Percentiles rank a stretch among this genome's conserved stretches.
These are phyloP conservation scores for Paracentrotus lividus DNA, from an alignment of 53 echinoderm and acorn worm genomes.

Conservation along the genomic window DNA sequence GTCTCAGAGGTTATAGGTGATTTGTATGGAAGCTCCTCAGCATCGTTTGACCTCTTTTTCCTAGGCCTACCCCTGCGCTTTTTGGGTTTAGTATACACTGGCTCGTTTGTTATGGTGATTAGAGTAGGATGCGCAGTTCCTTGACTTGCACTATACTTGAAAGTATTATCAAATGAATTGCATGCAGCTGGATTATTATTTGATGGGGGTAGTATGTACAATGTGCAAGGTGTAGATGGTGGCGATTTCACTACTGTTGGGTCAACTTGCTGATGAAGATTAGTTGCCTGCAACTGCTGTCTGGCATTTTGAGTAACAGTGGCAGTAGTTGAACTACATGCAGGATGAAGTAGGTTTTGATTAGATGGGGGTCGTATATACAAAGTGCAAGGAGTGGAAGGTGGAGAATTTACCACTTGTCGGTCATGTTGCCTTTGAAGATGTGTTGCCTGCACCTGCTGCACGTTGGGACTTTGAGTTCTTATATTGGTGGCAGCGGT, in stretches of 20 bases:
- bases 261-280: background rate
- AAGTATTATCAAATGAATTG: conserved; percentile 6
- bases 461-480: background rate
- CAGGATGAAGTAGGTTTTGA: background rate
- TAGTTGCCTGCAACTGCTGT: conserved; percentile 9
- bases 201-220: background rate
- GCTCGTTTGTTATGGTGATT: background rate
- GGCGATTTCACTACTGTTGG: background rate
- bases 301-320: conserved; percentile 1
- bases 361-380: background rate
- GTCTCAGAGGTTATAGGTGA: background rate
- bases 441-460: background rate
- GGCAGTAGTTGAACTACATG: conserved; percentile 55
- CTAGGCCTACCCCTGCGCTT: background rate
- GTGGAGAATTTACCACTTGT: conserved; percentile 9
- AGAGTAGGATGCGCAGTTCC: background rate
- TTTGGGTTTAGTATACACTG: background rate
- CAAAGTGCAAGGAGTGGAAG: conserved; percentile 35
- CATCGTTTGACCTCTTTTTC: too few species aligned
- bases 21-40: too few species aligned
- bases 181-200: conserved; percentile 37
- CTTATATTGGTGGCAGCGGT: conserved; percentile 40
- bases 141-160: background rate
- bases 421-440: background rate
- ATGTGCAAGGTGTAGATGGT: conserved; percentile 34